phyloP scores from a whole-genome alignment of 2,797 vertebrate genomes.

The Sylvia borin region DNA sequence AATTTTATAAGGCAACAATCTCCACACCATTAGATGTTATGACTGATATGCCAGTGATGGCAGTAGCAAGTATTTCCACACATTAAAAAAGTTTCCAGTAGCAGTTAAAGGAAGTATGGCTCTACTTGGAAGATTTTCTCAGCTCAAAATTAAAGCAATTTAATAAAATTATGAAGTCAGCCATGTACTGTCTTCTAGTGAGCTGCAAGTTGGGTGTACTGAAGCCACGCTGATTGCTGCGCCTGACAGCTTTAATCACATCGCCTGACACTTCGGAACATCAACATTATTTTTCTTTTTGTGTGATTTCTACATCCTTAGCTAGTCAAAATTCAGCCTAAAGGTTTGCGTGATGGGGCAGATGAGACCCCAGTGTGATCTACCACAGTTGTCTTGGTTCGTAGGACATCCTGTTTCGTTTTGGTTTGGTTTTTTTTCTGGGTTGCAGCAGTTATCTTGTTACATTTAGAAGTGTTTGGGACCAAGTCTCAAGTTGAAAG shows the following conservation, averaged over 20 bases:
- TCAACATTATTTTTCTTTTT: not conserved
- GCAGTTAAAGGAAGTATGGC: not conserved
- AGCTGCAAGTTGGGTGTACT: not conserved
- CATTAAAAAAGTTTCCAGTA: conserved; percentile 66
- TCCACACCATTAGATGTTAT: conserved; percentile 81
- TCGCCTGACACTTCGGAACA: not conserved
- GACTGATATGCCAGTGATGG: conserved; percentile 67
- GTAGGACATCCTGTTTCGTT: not conserved
- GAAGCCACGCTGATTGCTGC: not conserved
- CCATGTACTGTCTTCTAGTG: not conserved
- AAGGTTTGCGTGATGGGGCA: not conserved
- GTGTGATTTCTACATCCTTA: not conserved
- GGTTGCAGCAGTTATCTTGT: not conserved
- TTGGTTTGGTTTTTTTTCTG: not conserved
- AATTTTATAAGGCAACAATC: conserved; percentile 82
- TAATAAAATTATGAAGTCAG: not conserved
- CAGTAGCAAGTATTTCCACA: conserved; percentile 63
- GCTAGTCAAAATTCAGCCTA: not conserved
- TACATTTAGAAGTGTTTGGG: not conserved
- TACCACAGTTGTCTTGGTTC: not conserved
- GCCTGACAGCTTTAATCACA: not conserved
- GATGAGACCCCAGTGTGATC: not conserved
- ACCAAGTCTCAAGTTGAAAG: not conserved
- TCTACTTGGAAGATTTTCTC: not conserved
- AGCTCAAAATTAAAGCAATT: not conserved